A percentile compares a stretch with the other conserved stretches of the same genome.
phyloP scores from a whole-genome alignment of 2,113 vertebrate species.

The Hydropotes inermis region DNA sequence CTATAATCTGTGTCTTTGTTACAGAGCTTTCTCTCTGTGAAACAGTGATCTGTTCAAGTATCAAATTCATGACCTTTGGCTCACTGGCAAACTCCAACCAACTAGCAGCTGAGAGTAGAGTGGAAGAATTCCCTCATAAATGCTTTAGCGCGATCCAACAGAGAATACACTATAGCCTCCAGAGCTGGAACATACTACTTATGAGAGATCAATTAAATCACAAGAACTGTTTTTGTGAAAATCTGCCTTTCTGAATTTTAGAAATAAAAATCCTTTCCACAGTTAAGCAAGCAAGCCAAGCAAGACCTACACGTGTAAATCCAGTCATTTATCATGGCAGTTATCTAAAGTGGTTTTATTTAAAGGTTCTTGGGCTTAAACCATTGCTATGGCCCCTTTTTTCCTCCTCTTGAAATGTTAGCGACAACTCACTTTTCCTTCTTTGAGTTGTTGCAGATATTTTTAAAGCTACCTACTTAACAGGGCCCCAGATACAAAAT shows the following conservation, averaged over 20 bases:
- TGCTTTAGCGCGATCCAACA: neutral
- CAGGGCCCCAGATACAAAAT: neutral
- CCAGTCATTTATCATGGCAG: neutral
- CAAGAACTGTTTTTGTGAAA: conserved; percentile 11
- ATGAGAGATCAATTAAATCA: conserved; percentile 15
- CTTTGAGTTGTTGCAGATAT: neutral
- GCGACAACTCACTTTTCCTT: neutral
- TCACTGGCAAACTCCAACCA: conserved; percentile 16
- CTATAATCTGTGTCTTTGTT: neutral
- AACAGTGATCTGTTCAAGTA: neutral
- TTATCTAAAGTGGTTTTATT: neutral
- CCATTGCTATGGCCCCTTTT: neutral
- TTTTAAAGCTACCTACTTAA: neutral
- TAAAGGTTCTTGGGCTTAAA: neutral
- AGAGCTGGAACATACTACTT: neutral
- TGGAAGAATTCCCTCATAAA: conserved; percentile 31
- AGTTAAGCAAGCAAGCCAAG: neutral
- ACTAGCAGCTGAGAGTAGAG: conserved; percentile 6
- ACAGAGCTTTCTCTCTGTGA: conserved; percentile 18
- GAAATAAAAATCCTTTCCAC: conserved; percentile 33
- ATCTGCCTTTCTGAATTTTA: neutral
- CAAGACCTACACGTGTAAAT: neutral
- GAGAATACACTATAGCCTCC: neutral
- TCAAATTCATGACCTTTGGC: conserved; percentile 41
- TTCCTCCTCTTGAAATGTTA: neutral